phyloP scores from a whole-genome alignment of 2,797 vertebrate genomes.

The Nyctalus aviator region DNA sequence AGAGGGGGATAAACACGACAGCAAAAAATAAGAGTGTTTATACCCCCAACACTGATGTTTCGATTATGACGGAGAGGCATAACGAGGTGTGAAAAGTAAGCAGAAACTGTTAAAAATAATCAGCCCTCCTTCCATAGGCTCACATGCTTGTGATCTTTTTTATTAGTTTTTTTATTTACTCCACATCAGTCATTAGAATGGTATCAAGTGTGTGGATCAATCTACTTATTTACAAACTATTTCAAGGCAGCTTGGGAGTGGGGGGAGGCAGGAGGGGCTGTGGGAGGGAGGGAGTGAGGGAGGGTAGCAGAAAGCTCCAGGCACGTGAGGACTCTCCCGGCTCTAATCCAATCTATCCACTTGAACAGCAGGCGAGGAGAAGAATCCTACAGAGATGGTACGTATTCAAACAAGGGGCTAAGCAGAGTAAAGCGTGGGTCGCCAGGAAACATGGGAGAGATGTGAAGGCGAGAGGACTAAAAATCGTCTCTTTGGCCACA shows the following conservation, averaged over 20 bases:
- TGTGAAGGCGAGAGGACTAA: constrained; percentile 77
- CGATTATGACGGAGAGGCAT: constrained; percentile 66
- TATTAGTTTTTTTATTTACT: constrained; percentile 76
- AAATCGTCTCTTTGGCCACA: constrained; percentile 67
- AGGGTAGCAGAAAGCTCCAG: background rate
- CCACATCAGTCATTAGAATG: constrained; percentile 50
- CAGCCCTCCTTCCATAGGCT: constrained; percentile 58
- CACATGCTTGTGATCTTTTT: constrained; percentile 62
- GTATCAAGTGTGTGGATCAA: background rate
- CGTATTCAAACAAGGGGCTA: constrained; percentile 63
- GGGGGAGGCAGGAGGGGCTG: background rate
- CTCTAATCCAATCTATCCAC: background rate
- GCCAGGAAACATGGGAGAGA: background rate
- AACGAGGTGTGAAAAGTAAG: constrained; percentile 56
- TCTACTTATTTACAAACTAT: constrained; percentile 64
- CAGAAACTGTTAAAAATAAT: constrained; percentile 72
- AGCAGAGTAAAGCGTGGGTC: constrained; percentile 54
- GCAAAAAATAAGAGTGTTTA: constrained; percentile 61
- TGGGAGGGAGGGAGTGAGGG: background rate
- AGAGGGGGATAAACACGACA: constrained; percentile 56
- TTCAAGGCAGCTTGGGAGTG: background rate
- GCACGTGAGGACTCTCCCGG: background rate
- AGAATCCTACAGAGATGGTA: background rate
- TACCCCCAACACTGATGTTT: constrained; percentile 61
- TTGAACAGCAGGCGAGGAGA: constrained; percentile 40